A percentile compares a stretch with the other conserved stretches of the same genome.
These are phyloP conservation scores for Sebastes flavidus DNA, from an alignment of 2,797 vertebrate genomes.

Conservation along the genomic window DNA sequence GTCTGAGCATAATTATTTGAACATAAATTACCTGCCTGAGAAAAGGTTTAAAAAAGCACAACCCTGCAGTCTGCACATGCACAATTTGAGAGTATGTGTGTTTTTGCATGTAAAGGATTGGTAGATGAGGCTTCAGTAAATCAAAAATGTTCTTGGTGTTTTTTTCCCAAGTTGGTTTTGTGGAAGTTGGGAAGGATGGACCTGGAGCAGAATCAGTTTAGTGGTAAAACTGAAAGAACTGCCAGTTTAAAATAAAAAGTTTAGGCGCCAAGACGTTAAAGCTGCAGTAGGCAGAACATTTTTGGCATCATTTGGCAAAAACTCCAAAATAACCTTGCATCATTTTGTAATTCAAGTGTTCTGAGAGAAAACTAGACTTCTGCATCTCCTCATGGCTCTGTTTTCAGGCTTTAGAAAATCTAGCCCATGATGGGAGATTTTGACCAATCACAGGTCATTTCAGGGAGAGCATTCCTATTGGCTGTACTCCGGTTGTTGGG, in stretches of 20 bases:
- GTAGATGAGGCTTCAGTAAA: neutral
- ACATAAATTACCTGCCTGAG: neutral
- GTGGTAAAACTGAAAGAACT: neutral
- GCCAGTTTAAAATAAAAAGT: neutral
- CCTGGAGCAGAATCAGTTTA: neutral
- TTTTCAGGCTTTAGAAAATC: too few species aligned
- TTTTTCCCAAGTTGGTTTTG: neutral
- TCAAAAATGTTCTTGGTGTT: neutral
- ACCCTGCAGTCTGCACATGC: neutral
- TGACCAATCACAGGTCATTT: too few species aligned
- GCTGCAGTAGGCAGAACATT: too few species aligned
- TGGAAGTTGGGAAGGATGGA: neutral
- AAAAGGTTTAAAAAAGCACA: neutral
- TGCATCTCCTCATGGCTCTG: too few species aligned
- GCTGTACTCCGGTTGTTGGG: too few species aligned
- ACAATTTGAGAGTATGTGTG: neutral
- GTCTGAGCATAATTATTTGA: neutral
- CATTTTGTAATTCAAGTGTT: too few species aligned
- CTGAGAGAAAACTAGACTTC: too few species aligned
- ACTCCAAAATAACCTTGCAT: too few species aligned
- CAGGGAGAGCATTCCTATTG: too few species aligned
- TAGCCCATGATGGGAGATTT: too few species aligned
- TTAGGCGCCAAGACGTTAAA: neutral
- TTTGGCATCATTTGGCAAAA: too few species aligned
- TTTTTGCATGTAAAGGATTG: neutral